Evolutionary conservation across 2,113 vertebrate species (phyloP).

Genomic region (Uropsilus gracilis): DNA sequence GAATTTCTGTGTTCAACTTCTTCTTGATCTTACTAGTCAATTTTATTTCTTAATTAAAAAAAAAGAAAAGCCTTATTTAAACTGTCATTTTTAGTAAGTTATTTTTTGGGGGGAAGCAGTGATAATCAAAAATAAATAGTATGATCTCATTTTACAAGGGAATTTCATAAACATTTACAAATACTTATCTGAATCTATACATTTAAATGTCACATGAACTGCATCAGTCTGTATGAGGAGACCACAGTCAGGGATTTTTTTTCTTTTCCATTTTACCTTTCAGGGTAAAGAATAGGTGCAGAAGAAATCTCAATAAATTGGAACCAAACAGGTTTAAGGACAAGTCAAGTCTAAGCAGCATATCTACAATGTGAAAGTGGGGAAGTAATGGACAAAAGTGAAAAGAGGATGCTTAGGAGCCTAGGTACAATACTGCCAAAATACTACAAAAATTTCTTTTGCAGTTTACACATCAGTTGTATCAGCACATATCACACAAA

Average conservation of each 20-base stretch:
- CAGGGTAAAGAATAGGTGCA: not conserved
- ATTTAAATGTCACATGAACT: not conserved
- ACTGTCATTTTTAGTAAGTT: not conserved
- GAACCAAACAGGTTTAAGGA: slow-evolving; percentile 25
- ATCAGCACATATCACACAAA: slow-evolving; percentile 47
- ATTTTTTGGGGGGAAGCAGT: not conserved
- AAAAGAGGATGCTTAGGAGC: not conserved
- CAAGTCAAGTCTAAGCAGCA: not conserved
- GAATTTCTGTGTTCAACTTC: slow-evolving; percentile 22
- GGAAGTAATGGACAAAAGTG: slow-evolving; percentile 37
- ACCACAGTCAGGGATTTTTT: not conserved
- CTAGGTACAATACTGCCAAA: not conserved
- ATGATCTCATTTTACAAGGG: not conserved
- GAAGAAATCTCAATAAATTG: slow-evolving; percentile 33
- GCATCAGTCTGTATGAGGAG: not conserved
- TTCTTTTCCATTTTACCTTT: not conserved
- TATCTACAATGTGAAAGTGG: not conserved
- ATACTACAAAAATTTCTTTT: slow-evolving; percentile 39
- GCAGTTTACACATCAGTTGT: not conserved
- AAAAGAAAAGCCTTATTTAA: not conserved
- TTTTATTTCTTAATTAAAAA: slow-evolving; percentile 8
- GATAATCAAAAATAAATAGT: not conserved
- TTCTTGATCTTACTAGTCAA: not conserved
- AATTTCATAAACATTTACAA: slow-evolving; percentile 20
- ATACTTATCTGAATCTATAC: not conserved